Evolutionary conservation across 1,140 invertebrate species (phyloP).

Genomic region (Bombus superbus): DNA sequence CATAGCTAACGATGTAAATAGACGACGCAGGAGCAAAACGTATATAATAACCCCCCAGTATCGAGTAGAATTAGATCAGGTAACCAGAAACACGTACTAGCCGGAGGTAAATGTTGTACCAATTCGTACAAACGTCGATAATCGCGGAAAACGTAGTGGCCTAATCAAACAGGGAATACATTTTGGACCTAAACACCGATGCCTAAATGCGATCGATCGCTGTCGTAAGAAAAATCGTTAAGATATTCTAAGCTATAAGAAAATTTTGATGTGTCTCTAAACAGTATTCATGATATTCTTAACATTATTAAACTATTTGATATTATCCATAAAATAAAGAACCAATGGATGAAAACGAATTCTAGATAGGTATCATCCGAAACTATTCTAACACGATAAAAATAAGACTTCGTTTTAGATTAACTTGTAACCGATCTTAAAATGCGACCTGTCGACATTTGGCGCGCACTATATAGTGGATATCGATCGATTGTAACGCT

Average conservation of each 20-base stretch:
- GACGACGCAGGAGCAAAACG: conserved; percentile 58
- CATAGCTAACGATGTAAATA: conserved; percentile 73
- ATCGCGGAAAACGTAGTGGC: conserved; percentile 29
- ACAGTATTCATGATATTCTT: background rate
- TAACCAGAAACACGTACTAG: conserved; percentile 48
- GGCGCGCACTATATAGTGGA: conserved; percentile 34
- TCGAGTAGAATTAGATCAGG: conserved; percentile 67
- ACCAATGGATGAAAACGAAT: background rate
- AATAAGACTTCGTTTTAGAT: conserved; percentile 49
- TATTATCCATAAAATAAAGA: background rate
- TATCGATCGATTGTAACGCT: conserved; percentile 60
- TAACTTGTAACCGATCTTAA: conserved; percentile 56
- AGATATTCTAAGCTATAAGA: conserved; percentile 37
- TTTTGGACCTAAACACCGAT: conserved; percentile 2
- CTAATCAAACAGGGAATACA: conserved; percentile 26
- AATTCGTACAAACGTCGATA: conserved; percentile 28
- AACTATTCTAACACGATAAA: too few relatives aligned
- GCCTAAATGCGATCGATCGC: conserved; percentile 31
- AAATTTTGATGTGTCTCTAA: background rate
- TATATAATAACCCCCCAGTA: conserved; percentile 56
- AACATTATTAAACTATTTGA: background rate
- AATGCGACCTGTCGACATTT: conserved; percentile 29
- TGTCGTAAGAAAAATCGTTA: background rate
- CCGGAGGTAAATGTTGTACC: conserved; percentile 42
- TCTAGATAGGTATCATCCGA: conserved; percentile 2